phyloP scores from a whole-genome alignment of 2,797 vertebrate genomes.

The Pseudochirops cupreus region DNA sequence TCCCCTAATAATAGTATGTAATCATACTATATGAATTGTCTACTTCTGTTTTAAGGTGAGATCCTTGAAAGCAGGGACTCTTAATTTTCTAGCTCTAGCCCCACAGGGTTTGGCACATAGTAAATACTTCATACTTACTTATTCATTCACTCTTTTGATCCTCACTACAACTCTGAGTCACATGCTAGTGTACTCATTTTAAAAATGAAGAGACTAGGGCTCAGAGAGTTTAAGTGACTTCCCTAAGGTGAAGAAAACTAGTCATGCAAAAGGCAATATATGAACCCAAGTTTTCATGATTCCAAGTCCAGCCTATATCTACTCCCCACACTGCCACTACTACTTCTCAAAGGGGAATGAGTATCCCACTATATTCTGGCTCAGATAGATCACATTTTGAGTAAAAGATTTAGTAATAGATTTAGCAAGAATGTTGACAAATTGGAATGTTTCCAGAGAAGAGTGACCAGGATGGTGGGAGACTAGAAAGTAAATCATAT shows the following conservation, averaged over 20 bases:
- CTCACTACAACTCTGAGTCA: not conserved
- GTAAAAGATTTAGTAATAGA: not conserved
- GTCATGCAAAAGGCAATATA: not conserved
- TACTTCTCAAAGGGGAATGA: not conserved
- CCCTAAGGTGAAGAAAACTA: not conserved
- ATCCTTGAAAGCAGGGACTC: not conserved
- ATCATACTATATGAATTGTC: not conserved
- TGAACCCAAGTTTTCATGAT: not conserved
- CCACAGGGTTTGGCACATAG: not conserved
- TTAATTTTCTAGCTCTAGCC: not conserved
- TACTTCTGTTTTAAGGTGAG: not conserved
- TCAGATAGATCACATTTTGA: not conserved
- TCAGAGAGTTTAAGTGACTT: not conserved
- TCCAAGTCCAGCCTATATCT: not conserved
- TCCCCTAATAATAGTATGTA: not conserved
- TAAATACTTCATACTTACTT: not conserved
- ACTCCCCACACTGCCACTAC: not conserved
- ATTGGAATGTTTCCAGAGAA: not conserved
- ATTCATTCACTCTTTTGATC: not conserved
- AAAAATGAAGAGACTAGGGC: not conserved
- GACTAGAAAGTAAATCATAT: not conserved
- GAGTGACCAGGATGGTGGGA: not conserved
- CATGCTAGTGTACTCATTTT: not conserved
- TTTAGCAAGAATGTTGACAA: not conserved
- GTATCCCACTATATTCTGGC: not conserved